Percentiles rank a stretch among this genome's conserved stretches.
phyloP scores from a whole-genome alignment of 2,797 vertebrate genomes.

The Sebastes kiyomatsui region DNA sequence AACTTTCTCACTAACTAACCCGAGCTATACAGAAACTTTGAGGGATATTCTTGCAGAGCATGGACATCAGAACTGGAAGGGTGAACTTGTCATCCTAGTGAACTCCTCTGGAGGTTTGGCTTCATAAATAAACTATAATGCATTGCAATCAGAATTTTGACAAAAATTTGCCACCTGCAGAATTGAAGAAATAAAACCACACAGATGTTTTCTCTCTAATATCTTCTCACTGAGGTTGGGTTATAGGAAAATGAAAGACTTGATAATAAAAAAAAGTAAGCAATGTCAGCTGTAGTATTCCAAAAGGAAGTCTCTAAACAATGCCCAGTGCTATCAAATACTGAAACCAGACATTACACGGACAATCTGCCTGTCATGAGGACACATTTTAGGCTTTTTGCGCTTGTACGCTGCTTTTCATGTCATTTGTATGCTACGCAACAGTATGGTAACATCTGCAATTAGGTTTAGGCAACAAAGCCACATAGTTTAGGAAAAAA shows the following conservation, averaged over 20 bases:
- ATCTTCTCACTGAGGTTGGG: neutral
- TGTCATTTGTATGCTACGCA: too few relatives aligned
- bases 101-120: neutral
- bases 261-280: neutral
- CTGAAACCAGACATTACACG: too few relatives aligned
- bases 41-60: constrained; percentile 4
- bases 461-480: too few relatives aligned
- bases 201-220: neutral
- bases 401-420: too few relatives aligned
- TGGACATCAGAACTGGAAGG: neutral
- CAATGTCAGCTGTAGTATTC: neutral
- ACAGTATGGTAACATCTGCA: too few relatives aligned
- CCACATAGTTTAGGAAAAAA: too few relatives aligned
- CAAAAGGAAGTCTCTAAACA: constrained; percentile 16
- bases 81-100: neutral
- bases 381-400: too few relatives aligned
- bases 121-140: neutral
- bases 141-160: neutral
- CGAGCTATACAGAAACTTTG: constrained; percentile 17
- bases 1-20: constrained; percentile 48
- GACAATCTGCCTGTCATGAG: too few relatives aligned
- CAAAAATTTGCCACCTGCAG: neutral
- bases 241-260: constrained; percentile 12
- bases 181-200: constrained; percentile 7
- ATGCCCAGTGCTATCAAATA: neutral